phyloP scores from a whole-genome alignment of 1,140 invertebrate species.

The Bacillus rossius region DNA sequence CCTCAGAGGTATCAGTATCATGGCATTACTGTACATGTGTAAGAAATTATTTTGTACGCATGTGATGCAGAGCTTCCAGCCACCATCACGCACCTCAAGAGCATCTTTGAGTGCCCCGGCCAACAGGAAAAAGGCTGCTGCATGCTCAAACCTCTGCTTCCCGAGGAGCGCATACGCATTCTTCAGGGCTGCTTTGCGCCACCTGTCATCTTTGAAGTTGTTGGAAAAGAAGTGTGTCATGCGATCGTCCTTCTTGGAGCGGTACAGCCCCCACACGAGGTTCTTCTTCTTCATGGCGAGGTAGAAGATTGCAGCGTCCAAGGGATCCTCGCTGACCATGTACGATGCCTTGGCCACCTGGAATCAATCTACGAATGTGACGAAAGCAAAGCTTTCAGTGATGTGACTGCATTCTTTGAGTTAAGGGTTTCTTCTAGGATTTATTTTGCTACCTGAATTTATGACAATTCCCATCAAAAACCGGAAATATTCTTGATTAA shows the following conservation, averaged over 20 bases:
- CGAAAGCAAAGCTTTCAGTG: too few relatives aligned
- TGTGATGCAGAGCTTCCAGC: too few relatives aligned
- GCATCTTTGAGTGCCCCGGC: constrained; percentile 92
- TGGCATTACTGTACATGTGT: too few relatives aligned
- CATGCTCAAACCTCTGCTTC: constrained; percentile 90
- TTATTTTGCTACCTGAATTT: too few relatives aligned
- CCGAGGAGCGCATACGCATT: constrained; percentile 95
- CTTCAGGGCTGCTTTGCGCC: constrained; percentile 95
- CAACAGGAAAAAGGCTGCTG: constrained; percentile 93
- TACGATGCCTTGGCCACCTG: constrained; percentile 85
- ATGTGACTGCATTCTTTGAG: too few relatives aligned
- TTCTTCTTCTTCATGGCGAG: constrained; percentile 98
- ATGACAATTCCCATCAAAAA: too few relatives aligned
- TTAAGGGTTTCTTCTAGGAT: too few relatives aligned
- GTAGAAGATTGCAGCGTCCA: constrained; percentile 97
- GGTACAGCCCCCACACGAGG: constrained; percentile 92
- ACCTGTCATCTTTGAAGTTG: constrained; percentile 89
- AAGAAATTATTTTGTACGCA: too few relatives aligned
- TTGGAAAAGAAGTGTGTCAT: constrained; percentile 96
- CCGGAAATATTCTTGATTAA: too few relatives aligned
- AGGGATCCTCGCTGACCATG: constrained; percentile 84
- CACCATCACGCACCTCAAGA: constrained; percentile 73
- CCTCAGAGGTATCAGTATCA: too few relatives aligned
- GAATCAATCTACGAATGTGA: constrained; percentile 6
- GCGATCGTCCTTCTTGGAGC: constrained; percentile 79